Base-by-base conservation (phyloP, 1,140 invertebrate genomes). In the Eurosta solidaginis region DNA sequence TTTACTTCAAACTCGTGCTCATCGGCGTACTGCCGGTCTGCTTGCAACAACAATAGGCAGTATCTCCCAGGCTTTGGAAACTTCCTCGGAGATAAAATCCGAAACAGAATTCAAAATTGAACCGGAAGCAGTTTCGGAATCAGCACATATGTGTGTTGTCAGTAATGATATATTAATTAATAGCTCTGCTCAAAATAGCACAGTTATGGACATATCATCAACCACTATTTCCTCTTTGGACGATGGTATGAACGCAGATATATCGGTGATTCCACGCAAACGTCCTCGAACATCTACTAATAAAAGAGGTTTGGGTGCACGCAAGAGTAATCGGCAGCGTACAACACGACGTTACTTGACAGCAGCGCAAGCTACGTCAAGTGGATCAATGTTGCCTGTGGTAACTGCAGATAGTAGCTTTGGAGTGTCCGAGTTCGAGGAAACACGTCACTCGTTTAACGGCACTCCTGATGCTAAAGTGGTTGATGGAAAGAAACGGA, bases 271-370 rank as follows among this genome's bases (percentile, higher is more conserved):
- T 20, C 42, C 74, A 47, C 0, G 44, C 2, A 79, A 85, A 73
- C 82, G 82, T 10, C n/a, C 84, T 27, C 81, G 84, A 17, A 76
- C 76, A n/a, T 83, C 82, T 33, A 80, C 78, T 14, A 80, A 27
- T 3, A 85, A 82, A 12, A 83, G 85, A 0, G 33, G 78, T 0
- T 79, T 83, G 0, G 85, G 85, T 0, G 80, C 85, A 0, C 79
- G 85, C 1, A 87, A 87, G 29, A 87, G 85, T 77, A 85, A 82
- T 44, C 83, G 85, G 0, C 85, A 87, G 76, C 83, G 84, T 2
- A 81, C 81, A n/a, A 84, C 83, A 29, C 83, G 83, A 0, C 82
- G 84, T 3, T 79, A 78, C 54, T 33, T 81, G 7, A 80, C 79
- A 20, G 77, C 79, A 20, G 78, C 79, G 3, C 79, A 78, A 20